phyloP scores from a whole-genome alignment of 2,888 invertebrate species.

The Chelonus formosanus region DNA sequence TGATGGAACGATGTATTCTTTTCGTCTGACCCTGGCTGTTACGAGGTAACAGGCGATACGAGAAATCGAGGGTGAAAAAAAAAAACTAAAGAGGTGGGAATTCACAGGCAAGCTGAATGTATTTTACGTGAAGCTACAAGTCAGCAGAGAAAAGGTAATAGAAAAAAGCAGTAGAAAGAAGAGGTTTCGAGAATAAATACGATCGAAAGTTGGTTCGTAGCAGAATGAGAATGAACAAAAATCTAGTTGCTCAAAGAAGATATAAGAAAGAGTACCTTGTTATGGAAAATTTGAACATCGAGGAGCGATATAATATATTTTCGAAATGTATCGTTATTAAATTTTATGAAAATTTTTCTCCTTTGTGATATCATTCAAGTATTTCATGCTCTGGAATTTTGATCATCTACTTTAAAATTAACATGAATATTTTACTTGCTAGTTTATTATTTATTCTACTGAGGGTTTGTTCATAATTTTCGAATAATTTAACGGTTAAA shows the following conservation, averaged over 20 bases:
- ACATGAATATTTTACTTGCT: too few species aligned
- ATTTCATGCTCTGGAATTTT: too few species aligned
- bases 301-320: too few species aligned
- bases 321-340: too few species aligned
- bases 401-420: too few species aligned
- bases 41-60: conserved; percentile 24
- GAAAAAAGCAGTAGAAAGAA: conserved; percentile 21
- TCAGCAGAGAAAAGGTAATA: conserved; percentile 17
- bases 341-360: too few species aligned
- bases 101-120: conserved; percentile 23
- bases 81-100: conserved; percentile 21
- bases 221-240: conserved; percentile 1
- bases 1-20: conserved; percentile 40
- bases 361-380: too few species aligned
- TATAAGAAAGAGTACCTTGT: neutral
- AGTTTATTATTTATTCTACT: too few species aligned
- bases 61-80: conserved; percentile 24
- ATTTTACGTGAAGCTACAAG: conserved; percentile 20
- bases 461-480: too few species aligned
- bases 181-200: conserved; percentile 3
- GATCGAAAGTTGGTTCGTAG: conserved; percentile 4
- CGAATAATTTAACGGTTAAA: too few species aligned
- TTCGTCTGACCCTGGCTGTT: conserved; percentile 15
- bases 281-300: too few species aligned
- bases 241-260: too few species aligned